A percentile compares a stretch with the other conserved stretches of the same genome.
Conservation (phyloP, 2,113 vertebrate species). For the Microcebus murinus region DNA sequence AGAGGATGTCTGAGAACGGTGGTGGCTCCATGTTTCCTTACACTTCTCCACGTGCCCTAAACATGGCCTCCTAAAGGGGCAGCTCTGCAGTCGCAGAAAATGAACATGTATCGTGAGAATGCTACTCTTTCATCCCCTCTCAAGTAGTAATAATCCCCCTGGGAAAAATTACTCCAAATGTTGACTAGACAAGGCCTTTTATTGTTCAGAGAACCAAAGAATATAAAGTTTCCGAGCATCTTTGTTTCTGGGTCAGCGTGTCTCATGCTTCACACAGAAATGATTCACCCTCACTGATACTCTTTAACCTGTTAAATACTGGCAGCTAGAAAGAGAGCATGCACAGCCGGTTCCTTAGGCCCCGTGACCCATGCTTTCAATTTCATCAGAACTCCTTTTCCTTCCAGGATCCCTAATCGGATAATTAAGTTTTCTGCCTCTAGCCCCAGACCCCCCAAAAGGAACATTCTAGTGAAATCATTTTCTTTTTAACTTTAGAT, state of each 20-base stretch:
- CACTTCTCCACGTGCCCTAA: background rate
- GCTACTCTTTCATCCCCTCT: background rate
- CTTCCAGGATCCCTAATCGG: background rate
- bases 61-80: background rate
- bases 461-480: background rate
- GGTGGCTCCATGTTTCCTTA: background rate
- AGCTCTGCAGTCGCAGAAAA: conserved; percentile 27
- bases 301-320: conserved; percentile 50
- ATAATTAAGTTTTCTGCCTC: background rate
- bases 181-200: conserved; percentile 53
- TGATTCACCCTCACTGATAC: conserved; percentile 10
- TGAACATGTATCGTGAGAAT: conserved; percentile 37
- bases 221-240: conserved; percentile 62
- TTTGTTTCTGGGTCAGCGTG: conserved; percentile 68
- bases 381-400: conserved; percentile 37
- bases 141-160: conserved; percentile 6
- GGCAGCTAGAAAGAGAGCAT: background rate
- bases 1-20: background rate
- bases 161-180: conserved; percentile 55
- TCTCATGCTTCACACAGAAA: conserved; percentile 60
- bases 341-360: background rate
- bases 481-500: background rate
- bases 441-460: background rate
- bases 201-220: conserved; percentile 52
- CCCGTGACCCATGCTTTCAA: background rate